phyloP scores from a whole-genome alignment of 1,140 invertebrate species.

The Heliconius eleuchia region DNA sequence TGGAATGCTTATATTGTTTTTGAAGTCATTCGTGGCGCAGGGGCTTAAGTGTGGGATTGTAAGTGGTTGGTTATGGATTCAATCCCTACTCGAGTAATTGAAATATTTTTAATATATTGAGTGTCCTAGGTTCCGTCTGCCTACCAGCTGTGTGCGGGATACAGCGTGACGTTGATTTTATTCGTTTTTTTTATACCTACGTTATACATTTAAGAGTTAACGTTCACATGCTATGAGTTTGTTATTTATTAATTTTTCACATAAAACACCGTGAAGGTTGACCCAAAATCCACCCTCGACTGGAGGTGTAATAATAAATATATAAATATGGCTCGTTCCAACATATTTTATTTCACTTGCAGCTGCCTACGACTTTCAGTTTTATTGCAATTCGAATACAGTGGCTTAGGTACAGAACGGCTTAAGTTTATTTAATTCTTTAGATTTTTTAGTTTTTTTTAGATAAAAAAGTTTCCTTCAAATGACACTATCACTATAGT shows the following conservation, averaged over 20 bases:
- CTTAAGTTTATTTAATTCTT: too few species aligned
- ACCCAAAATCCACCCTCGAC: not conserved
- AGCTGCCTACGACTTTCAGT: not conserved
- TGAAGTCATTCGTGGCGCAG: too few species aligned
- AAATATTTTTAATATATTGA: too few species aligned
- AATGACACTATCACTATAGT: not conserved
- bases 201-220: not conserved
- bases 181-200: not conserved
- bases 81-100: too few species aligned
- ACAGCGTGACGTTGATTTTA: too few species aligned
- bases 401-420: not conserved
- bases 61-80: too few species aligned
- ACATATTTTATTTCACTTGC: conserved; percentile 9
- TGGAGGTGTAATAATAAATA: conserved; percentile 5
- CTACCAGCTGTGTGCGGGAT: too few species aligned
- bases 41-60: too few species aligned
- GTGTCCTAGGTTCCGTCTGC: too few species aligned
- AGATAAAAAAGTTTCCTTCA: not conserved
- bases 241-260: conserved; percentile 6
- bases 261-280: not conserved
- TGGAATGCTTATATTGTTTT: too few species aligned
- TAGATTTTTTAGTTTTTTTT: not conserved
- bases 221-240: not conserved
- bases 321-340: conserved; percentile 8
- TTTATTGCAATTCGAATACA: not conserved